Conservation (phyloP, 2,888 invertebrate species). For the Alviniconcha strummeri region DNA sequence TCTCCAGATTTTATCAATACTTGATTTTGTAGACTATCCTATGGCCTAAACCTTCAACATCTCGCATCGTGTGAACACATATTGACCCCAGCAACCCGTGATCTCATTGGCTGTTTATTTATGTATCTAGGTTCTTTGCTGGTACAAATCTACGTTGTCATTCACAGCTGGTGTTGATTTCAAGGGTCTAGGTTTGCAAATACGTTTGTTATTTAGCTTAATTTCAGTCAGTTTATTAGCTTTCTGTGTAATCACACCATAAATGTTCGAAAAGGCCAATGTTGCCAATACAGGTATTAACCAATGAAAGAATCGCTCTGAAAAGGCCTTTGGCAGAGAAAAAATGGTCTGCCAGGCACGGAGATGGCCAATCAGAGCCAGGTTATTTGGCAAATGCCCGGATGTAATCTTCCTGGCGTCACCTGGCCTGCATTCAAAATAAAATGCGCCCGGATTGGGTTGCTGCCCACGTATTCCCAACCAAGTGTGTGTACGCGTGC, state of each 20-base stretch:
- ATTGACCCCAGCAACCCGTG: constrained; percentile 32
- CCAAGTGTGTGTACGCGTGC: not conserved
- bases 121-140: not conserved
- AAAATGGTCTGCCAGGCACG: constrained; percentile 42
- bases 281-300: not conserved
- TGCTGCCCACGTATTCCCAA: no score
- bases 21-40: constrained; percentile 68
- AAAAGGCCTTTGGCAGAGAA: constrained; percentile 21
- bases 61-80: constrained; percentile 64
- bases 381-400: constrained; percentile 41
- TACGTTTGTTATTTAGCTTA: not conserved
- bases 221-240: not conserved
- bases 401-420: constrained; percentile 45
- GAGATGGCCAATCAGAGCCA: constrained; percentile 43
- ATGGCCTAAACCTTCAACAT: constrained; percentile 66
- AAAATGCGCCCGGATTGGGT: constrained; percentile 29
- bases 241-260: no score
- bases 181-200: not conserved
- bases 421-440: constrained; percentile 35
- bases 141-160: not conserved
- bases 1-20: constrained; percentile 57
- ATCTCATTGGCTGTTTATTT: constrained; percentile 36
- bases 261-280: not conserved
- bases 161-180: not conserved
- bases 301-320: constrained; percentile 38